Conservation (phyloP, 2,888 invertebrate genomes). For the Sesia bembeciformis region DNA sequence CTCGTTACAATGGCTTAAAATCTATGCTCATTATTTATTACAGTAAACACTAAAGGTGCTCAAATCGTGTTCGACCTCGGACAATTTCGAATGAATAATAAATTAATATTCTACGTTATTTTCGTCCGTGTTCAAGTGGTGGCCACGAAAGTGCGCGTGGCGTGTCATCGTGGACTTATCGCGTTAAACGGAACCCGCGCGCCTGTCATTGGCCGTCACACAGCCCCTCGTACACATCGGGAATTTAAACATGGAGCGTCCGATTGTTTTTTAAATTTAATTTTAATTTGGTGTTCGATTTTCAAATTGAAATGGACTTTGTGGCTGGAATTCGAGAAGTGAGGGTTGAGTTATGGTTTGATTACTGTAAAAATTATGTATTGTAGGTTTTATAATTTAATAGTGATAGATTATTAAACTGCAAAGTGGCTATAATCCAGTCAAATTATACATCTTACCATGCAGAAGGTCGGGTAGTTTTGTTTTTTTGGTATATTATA, state of each 20-base stretch:
- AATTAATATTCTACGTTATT: constrained; percentile 1
- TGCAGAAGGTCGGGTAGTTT: no score
- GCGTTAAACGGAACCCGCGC: constrained; percentile 9
- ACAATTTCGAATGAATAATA: not conserved
- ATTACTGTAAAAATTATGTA: no score
- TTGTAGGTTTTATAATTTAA: no score
- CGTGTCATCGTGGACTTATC: constrained; percentile 37
- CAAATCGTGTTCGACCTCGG: not conserved
- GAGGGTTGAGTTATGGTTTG: no score
- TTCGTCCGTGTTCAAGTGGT: constrained; percentile 1
- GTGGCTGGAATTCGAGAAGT: not conserved
- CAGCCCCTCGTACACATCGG: constrained; percentile 8
- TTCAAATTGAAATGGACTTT: not conserved
- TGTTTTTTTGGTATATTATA: no score
- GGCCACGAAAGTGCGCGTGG: constrained; percentile 36
- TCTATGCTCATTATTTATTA: no score
- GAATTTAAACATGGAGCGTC: constrained; percentile 21
- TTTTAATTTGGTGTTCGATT: not conserved
- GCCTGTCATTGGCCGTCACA: constrained; percentile 44
- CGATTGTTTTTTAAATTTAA: constrained; percentile 11
- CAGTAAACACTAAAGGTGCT: no score
- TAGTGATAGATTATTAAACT: no score
- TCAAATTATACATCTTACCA: no score
- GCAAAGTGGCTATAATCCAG: no score
- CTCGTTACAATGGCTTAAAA: no score